Evolutionary conservation across 2,888 invertebrate species (phyloP).

Genomic region (Endotricha flammealis): DNA sequence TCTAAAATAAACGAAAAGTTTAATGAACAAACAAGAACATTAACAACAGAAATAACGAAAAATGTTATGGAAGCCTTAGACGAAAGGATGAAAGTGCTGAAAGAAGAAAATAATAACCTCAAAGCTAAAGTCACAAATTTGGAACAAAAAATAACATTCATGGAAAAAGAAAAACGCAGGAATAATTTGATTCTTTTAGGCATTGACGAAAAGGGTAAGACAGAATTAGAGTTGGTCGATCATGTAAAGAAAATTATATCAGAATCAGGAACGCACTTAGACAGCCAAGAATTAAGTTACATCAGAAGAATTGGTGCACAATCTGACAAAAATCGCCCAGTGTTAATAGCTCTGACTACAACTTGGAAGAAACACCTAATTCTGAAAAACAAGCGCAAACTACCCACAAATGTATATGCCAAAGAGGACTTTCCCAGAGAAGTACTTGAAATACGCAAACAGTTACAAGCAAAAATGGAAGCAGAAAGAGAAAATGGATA

Average conservation of each 20-base stretch:
- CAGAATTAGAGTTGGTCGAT: background rate
- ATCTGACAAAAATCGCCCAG: no score
- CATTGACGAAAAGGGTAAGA: background rate
- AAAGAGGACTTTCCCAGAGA: no score
- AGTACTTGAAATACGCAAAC: no score
- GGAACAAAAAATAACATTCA: slow-evolving; percentile 4
- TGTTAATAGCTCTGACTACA: no score
- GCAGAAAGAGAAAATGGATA: slow-evolving; percentile 7
- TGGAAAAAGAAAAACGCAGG: slow-evolving; percentile 7
- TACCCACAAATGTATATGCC: no score
- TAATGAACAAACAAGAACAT: slow-evolving; percentile 12
- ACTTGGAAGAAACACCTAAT: background rate
- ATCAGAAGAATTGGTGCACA: no score
- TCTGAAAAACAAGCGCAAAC: background rate
- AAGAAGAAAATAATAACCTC: background rate
- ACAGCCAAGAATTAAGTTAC: background rate
- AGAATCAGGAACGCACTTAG: background rate
- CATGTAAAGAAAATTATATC: background rate
- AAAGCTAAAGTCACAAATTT: background rate
- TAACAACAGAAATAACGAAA: slow-evolving; percentile 16
- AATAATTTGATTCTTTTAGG: background rate
- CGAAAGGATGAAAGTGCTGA: slow-evolving; percentile 2
- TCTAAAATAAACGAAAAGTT: slow-evolving; percentile 15
- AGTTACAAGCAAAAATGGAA: background rate
- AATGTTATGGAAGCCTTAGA: slow-evolving; percentile 11